Percentiles rank a stretch among this genome's conserved stretches.
phyloP scores from a whole-genome alignment of 1,140 invertebrate species.

The Pachypeltis micranthus region DNA sequence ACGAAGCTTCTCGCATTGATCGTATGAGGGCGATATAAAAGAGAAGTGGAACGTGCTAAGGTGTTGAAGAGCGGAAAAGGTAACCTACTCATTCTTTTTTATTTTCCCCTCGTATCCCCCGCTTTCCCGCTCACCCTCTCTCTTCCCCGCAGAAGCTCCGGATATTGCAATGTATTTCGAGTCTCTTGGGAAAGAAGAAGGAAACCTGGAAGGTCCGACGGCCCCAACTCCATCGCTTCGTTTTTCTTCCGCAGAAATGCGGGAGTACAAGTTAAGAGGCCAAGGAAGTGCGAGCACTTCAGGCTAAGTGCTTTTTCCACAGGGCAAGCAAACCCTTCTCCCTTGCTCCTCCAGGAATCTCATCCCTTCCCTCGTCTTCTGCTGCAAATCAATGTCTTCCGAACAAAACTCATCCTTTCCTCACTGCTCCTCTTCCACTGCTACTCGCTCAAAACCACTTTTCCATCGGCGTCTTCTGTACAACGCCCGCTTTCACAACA shows the following conservation, averaged over 20 bases:
- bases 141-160: slow-evolving; percentile 12
- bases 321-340: too few relatives aligned
- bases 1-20: background rate
- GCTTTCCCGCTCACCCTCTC: slow-evolving; percentile 33
- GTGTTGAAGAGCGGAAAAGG: background rate
- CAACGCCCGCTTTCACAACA: background rate
- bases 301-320: slow-evolving; percentile 15
- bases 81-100: too few relatives aligned
- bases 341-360: background rate
- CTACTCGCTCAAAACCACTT: background rate
- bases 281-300: slow-evolving; percentile 18
- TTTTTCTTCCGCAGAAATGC: slow-evolving; percentile 24
- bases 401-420: background rate
- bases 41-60: background rate
- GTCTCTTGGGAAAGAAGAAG: slow-evolving; percentile 17
- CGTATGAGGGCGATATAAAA: background rate
- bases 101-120: slow-evolving; percentile 36
- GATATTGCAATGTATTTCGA: slow-evolving; percentile 22
- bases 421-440: background rate
- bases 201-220: slow-evolving; percentile 27
- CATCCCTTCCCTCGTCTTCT: background rate
- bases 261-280: slow-evolving; percentile 24
- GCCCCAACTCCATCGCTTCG: slow-evolving; percentile 22
- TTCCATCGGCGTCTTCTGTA: background rate
- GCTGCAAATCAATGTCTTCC: slow-evolving; percentile 11